Conservation (phyloP, 2,797 vertebrate genomes). For the Xenopus petersii region DNA sequence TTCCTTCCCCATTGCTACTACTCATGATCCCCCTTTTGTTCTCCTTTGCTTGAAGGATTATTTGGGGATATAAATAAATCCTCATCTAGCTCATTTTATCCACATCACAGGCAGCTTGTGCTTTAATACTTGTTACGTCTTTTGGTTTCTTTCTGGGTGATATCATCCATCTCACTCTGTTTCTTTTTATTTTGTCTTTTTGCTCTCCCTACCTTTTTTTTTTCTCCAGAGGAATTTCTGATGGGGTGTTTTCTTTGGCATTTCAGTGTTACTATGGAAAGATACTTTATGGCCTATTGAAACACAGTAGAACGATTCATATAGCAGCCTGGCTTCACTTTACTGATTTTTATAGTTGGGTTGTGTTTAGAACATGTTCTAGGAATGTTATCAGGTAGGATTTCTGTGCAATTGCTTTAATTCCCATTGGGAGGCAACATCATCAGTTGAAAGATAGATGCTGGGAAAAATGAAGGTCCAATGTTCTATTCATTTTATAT, state of each 20-base stretch:
- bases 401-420: background rate
- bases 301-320: slow-evolving; percentile 34
- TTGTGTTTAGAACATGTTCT: slow-evolving; percentile 22
- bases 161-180: slow-evolving; percentile 28
- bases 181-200: slow-evolving; percentile 25
- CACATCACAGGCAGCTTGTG: slow-evolving; percentile 7
- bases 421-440: slow-evolving; percentile 15
- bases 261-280: slow-evolving; percentile 56
- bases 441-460: too few species aligned
- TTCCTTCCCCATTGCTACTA: background rate
- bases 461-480: too few species aligned
- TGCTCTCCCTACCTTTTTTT: slow-evolving; percentile 9
- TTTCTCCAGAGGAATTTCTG: slow-evolving; percentile 41
- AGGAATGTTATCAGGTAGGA: slow-evolving; percentile 14
- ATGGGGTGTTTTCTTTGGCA: slow-evolving; percentile 45
- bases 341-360: slow-evolving; percentile 20
- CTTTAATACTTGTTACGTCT: slow-evolving; percentile 8
- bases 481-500: too few species aligned
- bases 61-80: slow-evolving; percentile 9
- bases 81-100: slow-evolving; percentile 8
- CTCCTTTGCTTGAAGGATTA: background rate
- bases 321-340: slow-evolving; percentile 5
- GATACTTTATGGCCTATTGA: slow-evolving; percentile 44
- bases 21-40: slow-evolving; percentile 16
- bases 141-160: slow-evolving; percentile 23